phyloP scores from a whole-genome alignment of 2,113 vertebrate genomes.

The Leucopsar rothschildi region DNA sequence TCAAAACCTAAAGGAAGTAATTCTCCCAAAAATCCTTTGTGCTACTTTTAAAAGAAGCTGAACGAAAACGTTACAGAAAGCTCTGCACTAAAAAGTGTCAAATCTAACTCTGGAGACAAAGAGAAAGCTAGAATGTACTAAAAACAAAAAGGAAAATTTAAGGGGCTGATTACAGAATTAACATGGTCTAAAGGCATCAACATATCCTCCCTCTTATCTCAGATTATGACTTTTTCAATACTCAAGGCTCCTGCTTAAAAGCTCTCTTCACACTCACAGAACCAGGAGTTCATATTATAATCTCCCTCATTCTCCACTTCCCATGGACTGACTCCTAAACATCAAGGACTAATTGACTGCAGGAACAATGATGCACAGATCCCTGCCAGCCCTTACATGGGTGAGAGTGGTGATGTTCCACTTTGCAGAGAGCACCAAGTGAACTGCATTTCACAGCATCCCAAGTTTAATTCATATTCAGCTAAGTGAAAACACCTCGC shows the following conservation, averaged over 20 bases:
- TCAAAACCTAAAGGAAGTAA: not conserved
- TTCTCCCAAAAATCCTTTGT: not conserved
- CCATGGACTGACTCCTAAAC: not conserved
- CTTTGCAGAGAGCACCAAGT: not conserved
- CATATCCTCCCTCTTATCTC: not conserved
- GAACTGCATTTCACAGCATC: not conserved
- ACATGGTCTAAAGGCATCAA: not conserved
- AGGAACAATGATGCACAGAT: not conserved
- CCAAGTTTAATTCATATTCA: not conserved
- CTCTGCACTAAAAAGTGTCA: not conserved
- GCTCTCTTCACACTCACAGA: not conserved
- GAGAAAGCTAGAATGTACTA: not conserved
- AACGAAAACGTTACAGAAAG: not conserved
- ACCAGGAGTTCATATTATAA: not conserved
- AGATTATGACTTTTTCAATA: not conserved
- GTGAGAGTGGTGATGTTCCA: not conserved
- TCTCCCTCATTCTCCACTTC: not conserved
- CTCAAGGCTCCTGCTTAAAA: not conserved
- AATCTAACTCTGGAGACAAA: not conserved
- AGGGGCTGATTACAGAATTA: not conserved
- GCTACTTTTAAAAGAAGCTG: not conserved
- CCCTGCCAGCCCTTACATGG: not conserved
- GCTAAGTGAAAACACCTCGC: not conserved
- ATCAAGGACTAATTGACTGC: accelerated
- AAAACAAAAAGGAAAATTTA: not conserved